Evolutionary conservation across 2,113 vertebrate genomes (phyloP).

Genomic region (Garra rufa): DNA sequence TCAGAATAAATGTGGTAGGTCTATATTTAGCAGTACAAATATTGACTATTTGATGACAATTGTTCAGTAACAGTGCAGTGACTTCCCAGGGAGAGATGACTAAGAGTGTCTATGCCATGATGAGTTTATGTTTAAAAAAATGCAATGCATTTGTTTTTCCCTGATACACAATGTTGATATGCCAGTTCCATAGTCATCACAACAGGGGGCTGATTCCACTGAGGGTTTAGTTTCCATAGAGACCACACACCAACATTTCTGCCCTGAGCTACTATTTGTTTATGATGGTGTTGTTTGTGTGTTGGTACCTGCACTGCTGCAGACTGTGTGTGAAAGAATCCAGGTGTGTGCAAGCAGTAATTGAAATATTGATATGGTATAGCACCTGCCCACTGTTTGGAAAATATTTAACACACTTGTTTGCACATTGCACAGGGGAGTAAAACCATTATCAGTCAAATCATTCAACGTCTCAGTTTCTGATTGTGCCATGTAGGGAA

Average conservation of each 20-base stretch:
- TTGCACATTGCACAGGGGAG: constrained; percentile 48
- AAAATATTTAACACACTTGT: constrained; percentile 68
- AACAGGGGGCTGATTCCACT: constrained; percentile 17
- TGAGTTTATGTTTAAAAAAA: constrained; percentile 39
- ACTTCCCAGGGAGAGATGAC: constrained; percentile 16
- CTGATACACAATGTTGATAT: background rate
- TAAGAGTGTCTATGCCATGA: background rate
- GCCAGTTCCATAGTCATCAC: constrained; percentile 27
- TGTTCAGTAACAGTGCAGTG: constrained; percentile 9
- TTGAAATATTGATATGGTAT: constrained; percentile 62
- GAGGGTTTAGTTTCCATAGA: constrained; percentile 68
- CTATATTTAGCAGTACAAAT: constrained; percentile 29
- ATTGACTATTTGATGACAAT: constrained; percentile 38
- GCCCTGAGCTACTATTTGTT: background rate
- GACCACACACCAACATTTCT: constrained; percentile 60
- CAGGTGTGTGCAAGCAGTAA: constrained; percentile 65
- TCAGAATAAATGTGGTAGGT: background rate
- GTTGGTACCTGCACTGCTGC: background rate
- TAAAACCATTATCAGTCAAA: constrained; percentile 70
- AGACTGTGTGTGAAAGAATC: constrained; percentile 24
- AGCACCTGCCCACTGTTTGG: constrained; percentile 55
- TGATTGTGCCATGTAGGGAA: constrained; percentile 5
- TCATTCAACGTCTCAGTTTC: constrained; percentile 53
- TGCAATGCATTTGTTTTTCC: background rate
- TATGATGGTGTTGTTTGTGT: constrained; percentile 18